Evolutionary conservation across 2,797 vertebrate genomes (phyloP).

Genomic region (Ptychobarbus kaznakovi): DNA sequence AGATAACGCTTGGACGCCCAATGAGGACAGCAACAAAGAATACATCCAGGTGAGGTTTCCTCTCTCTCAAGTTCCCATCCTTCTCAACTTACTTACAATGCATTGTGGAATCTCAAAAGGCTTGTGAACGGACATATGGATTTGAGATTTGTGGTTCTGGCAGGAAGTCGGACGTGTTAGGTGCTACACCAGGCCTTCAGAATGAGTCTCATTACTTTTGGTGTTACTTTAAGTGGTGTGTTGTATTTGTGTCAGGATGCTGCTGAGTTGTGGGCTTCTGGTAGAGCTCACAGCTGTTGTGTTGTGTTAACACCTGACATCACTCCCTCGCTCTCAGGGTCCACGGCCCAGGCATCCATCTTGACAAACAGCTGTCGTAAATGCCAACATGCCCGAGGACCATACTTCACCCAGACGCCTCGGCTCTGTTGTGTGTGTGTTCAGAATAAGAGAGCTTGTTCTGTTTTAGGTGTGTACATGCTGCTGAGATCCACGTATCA

Average conservation of each 20-base stretch:
- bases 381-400: constrained; percentile 70
- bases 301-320: constrained; percentile 70
- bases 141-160: neutral
- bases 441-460: neutral
- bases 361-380: constrained; percentile 74
- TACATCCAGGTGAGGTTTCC: constrained; percentile 88
- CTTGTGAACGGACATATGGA: neutral
- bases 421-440: neutral
- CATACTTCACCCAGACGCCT: constrained; percentile 59
- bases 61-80: neutral
- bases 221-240: constrained; percentile 21
- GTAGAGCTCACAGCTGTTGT: constrained; percentile 72
- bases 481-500: neutral
- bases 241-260: constrained; percentile 49
- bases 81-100: neutral
- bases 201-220: constrained; percentile 21
- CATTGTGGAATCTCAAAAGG: neutral
- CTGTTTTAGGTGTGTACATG: constrained; percentile 7
- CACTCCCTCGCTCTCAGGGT: constrained; percentile 46
- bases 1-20: constrained; percentile 95
- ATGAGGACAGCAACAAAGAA: constrained; percentile 92
- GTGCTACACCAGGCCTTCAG: neutral
- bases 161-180: neutral
- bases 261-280: constrained; percentile 64
- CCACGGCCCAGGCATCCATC: constrained; percentile 14